These are phyloP conservation scores for Cygnus buccinator DNA, from an alignment of 2,113 vertebrate species.

Conservation along the genomic window DNA sequence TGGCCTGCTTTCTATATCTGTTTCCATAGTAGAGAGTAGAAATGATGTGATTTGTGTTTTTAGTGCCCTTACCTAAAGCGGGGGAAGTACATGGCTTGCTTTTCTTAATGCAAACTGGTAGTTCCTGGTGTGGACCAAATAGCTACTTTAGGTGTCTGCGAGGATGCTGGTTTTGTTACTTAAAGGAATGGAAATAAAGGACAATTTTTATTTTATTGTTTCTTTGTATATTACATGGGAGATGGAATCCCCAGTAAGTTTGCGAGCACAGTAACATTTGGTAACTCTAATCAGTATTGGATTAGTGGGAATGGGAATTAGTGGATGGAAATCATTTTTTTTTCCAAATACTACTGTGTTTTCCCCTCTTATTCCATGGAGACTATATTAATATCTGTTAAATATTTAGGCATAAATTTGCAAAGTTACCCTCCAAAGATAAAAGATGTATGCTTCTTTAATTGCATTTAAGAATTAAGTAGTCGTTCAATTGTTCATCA, in stretches of 20 bases:
- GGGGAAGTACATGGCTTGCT: background rate
- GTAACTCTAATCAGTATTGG: background rate
- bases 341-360: background rate
- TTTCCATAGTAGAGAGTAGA: background rate
- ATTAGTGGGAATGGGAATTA: no score
- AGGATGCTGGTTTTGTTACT: background rate
- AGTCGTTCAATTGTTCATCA: background rate
- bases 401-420: background rate
- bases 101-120: background rate
- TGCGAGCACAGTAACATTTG: background rate
- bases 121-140: background rate
- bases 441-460: background rate
- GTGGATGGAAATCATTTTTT: background rate
- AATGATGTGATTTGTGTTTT: background rate
- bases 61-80: background rate
- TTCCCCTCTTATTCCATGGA: background rate
- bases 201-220: background rate
- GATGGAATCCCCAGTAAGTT: background rate
- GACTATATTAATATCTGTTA: background rate
- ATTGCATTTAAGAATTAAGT: background rate
- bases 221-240: background rate
- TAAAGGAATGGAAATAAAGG: background rate
- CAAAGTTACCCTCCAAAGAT: background rate
- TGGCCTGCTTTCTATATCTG: background rate
- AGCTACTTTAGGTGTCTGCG: background rate